Percentiles rank a stretch among this genome's conserved stretches.
Evolutionary conservation across 2,113 vertebrate species (phyloP).

Genomic region (Callionymus lyra): DNA sequence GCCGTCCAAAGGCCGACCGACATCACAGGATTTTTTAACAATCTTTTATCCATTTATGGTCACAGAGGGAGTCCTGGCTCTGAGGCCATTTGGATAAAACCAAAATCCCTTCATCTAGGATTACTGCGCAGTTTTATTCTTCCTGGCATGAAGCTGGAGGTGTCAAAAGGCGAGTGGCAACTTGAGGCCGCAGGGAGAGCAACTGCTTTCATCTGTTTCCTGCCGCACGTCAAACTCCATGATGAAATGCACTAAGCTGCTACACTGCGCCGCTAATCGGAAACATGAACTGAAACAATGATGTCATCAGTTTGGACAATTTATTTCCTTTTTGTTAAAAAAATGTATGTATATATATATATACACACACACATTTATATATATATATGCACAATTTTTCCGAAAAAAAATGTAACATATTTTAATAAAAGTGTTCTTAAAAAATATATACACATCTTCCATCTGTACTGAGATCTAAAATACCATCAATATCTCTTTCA

Average conservation of each 20-base stretch:
- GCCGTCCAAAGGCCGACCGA: conserved; percentile 6
- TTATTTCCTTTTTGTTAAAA: background rate
- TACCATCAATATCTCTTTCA: too few species aligned
- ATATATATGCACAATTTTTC: too few species aligned
- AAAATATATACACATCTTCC: too few species aligned
- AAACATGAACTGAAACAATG: conserved; percentile 33
- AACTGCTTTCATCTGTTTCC: conserved; percentile 38
- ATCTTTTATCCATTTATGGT: conserved; percentile 42
- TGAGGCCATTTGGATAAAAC: conserved; percentile 26
- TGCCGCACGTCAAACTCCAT: conserved; percentile 12
- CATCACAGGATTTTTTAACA: background rate
- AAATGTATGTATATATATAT: too few species aligned
- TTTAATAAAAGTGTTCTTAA: too few species aligned
- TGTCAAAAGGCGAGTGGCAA: conserved; percentile 28
- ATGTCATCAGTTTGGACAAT: conserved; percentile 1
- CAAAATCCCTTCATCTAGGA: conserved; percentile 38
- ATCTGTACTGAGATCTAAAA: too few species aligned
- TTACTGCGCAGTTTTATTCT: conserved; percentile 28
- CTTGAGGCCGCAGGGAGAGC: conserved; percentile 4
- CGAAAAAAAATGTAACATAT: too few species aligned
- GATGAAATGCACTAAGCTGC: conserved; percentile 11
- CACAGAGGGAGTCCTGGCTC: conserved; percentile 9
- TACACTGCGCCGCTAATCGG: conserved; percentile 17
- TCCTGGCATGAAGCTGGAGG: conserved; percentile 23
- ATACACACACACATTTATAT: too few species aligned